Evolutionary conservation across 2,888 invertebrate genomes (phyloP), one percentile per base, ranked within the genome.

Genomic region (Priocnemis perturbator): DNA sequence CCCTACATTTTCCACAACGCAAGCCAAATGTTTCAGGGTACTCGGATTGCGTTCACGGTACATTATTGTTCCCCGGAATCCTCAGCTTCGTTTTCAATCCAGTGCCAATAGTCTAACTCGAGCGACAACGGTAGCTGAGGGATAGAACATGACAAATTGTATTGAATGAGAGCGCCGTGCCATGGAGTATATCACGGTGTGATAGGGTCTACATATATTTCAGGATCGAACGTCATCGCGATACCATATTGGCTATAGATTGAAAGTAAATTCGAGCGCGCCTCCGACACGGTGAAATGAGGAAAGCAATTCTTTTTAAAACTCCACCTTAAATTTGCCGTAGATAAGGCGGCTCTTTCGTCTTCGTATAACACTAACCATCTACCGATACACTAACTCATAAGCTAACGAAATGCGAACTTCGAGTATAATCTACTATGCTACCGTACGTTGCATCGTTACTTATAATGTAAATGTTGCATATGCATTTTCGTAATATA

Each of bases 251-350:
- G 58, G 55, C 17, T 45, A 21, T 44, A 60, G 63, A 61, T 58
- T 66, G 55, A 57, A 58, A 48, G 66, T 69, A 66, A 67, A 64
- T 73, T 67, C 52, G 61, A 67, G 50, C 30, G 60, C 55, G 23
- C 56, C 61, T 30, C 58, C 56, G 57, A 23, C 55, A 37, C 9
- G n/a, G n/a, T 30, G n/a, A 1, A 60, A 52, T 11, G 44, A 26
- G 26, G 26, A 17, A 23, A 48, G 59, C 45, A 63, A 60, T 64
- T 23, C 30, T 59, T 64, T 64, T 50, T 4, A 64, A 60, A 55
- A 44, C 17, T 26, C 23, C 23, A 14, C 7, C 17, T 14, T 19
- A 48, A 45, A 30, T 5, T 20, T 37, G 37, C 11, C 11, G 11
- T 37, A 9, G 4, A 11, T 37, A 37, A 7, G 2, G 37, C 14